These are phyloP conservation scores for Acromyrmex echinatior DNA, from an alignment of 1,140 invertebrate species.

Conservation along the genomic window DNA sequence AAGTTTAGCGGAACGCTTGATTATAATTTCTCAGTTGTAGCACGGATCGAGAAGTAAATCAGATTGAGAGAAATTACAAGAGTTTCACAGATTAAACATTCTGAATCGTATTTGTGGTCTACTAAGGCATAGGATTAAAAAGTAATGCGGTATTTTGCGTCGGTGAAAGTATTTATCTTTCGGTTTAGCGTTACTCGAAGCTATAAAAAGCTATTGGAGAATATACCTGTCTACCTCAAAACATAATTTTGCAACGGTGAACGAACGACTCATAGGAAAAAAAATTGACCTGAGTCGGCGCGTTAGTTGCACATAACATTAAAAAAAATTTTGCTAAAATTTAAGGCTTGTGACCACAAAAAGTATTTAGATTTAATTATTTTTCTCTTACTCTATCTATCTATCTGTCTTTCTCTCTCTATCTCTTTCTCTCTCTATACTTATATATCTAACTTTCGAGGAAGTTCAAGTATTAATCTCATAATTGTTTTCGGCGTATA, in stretches of 20 bases:
- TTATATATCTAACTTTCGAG: slow-evolving; percentile 70
- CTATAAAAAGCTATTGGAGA: slow-evolving; percentile 85
- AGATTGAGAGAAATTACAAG: slow-evolving; percentile 53
- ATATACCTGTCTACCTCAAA: slow-evolving; percentile 87
- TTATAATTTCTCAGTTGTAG: slow-evolving; percentile 52
- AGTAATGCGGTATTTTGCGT: slow-evolving; percentile 79
- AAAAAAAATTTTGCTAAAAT: slow-evolving; percentile 79
- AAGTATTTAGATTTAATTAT: slow-evolving; percentile 79
- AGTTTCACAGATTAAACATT: slow-evolving; percentile 62
- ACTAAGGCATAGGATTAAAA: slow-evolving; percentile 76
- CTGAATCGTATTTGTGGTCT: slow-evolving; percentile 74
- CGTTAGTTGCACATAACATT: slow-evolving; percentile 79
- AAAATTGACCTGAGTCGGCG: slow-evolving; percentile 69
- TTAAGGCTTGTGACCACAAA: slow-evolving; percentile 81
- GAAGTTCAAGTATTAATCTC: slow-evolving; percentile 63
- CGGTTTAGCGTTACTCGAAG: slow-evolving; percentile 83
- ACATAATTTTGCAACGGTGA: slow-evolving; percentile 82
- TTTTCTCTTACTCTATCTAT: slow-evolving; percentile 66
- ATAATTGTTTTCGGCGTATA: slow-evolving; percentile 64
- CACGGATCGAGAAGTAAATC: slow-evolving; percentile 61
- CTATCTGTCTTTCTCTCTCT: background rate
- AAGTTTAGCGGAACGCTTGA: background rate
- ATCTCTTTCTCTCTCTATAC: slow-evolving; percentile 54
- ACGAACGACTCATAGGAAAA: slow-evolving; percentile 73
- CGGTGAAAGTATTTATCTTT: slow-evolving; percentile 79